These are phyloP conservation scores for Metridium senile DNA, from an alignment of 92 coral and sea anemone genomes.

Conservation along the genomic window DNA sequence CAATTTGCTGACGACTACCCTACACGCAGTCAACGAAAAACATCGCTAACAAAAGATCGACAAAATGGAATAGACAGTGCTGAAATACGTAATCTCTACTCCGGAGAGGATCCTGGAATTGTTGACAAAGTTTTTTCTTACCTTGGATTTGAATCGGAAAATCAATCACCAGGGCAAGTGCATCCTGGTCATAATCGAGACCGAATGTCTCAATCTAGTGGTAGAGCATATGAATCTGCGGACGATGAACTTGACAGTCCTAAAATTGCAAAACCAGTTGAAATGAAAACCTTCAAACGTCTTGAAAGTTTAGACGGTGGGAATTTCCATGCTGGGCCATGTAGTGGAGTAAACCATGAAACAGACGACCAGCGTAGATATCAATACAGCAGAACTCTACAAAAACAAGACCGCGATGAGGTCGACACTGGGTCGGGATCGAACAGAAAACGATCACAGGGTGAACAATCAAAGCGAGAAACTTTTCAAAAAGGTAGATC, in stretches of 20 bases:
- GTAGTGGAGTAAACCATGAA: slow-evolving; percentile 19
- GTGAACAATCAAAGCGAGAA: slow-evolving; percentile 15
- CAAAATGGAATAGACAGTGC: neutral
- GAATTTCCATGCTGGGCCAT: slow-evolving; percentile 29
- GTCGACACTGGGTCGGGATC: slow-evolving; percentile 4
- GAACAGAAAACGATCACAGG: neutral
- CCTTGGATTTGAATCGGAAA: slow-evolving; percentile 35
- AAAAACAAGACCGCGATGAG: slow-evolving; percentile 21
- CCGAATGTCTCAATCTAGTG: neutral
- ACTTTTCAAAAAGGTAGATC: slow-evolving; percentile 3
- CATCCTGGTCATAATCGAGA: neutral
- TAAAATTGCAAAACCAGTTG: slow-evolving; percentile 19
- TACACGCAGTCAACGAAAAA: slow-evolving; percentile 22
- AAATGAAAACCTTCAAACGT: slow-evolving; percentile 41
- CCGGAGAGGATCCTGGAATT: slow-evolving; percentile 30
- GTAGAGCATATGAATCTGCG: neutral
- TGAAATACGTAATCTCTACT: slow-evolving; percentile 16
- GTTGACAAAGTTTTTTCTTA: slow-evolving; percentile 34
- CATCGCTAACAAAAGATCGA: neutral
- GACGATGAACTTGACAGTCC: neutral
- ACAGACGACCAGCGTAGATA: slow-evolving; percentile 35
- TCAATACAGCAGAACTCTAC: slow-evolving; percentile 37
- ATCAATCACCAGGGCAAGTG: slow-evolving; percentile 3
- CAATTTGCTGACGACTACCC: slow-evolving; percentile 21
- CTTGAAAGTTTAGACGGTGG: slow-evolving; percentile 33